Base-by-base conservation (phyloP, 2,888 invertebrate genomes). In the Aphidius colemani region DNA sequence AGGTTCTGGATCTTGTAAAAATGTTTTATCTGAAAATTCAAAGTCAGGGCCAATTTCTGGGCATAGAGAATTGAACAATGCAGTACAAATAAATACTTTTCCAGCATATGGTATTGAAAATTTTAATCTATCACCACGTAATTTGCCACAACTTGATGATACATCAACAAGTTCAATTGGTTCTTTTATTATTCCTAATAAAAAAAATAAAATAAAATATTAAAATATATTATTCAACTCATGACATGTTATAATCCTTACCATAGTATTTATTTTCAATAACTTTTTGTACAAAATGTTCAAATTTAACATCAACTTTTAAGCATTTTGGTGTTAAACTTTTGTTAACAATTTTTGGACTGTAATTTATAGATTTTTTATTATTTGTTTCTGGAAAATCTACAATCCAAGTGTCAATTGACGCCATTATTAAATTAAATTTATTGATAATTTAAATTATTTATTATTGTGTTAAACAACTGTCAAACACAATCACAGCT, bases 31-130 rank as follows among this genome's bases (percentile, higher is more conserved):
- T 70, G 89, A 87, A 79, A 92, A 91, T 72, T 89, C 85, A 75
- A 92, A 91, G 78, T 92, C 92, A 1, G 92, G 91, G 6, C 91
- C 88, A 74, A 88, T 87, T 79, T 88, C 87, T 7, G 89, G 88
- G 56, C 84, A 82, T 11, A 84, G 80, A 0, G 84, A 82, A 76
- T 90, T 88, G 81, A 92, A 92, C 65, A 90, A 82, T 10, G 92
- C 84, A 74, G 90, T 89, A 90, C 91, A 91, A 70, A 85, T 85
- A 6, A 92, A 78, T 66, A 84, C 85, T 69, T 87, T 87, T 3
- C 88, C 89, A 66, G 90, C 91, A 78, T 89, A 92, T 0, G 92
- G 91, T 60, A 92, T 84, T 13, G 86, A 84, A 57, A 92, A 75
- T 50, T 86, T 85, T 73, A 90, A 89, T 73, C 89, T 86, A 76